Base-by-base conservation (phyloP, 2,797 vertebrate genomes). In the Urophycis tenuis region DNA sequence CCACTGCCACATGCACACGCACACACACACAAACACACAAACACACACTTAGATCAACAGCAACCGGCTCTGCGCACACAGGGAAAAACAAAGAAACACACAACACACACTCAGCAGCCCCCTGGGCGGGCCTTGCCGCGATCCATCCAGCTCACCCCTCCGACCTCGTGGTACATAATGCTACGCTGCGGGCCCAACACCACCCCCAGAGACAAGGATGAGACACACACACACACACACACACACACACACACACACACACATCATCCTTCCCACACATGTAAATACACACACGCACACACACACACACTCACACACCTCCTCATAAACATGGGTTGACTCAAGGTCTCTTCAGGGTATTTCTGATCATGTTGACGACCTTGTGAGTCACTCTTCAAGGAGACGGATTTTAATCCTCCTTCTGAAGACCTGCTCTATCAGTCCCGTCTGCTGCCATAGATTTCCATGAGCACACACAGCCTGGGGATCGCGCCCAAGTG, bases 141-240 rank as follows among this genome's bases (percentile, higher is more conserved):
- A 81, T 81, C 81, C 76, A 74, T 77, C 85, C 78, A 83, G 78
- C 73, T 72, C 53, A 84, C 69, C 75, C 72, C 84, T 81, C 76
- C 70, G 22, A 86, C 72, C 81, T 86, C 84, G 80, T 88, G 84
- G 78, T 74, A 85, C 80, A 88, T 87, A 83, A 85, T 83, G 79
- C 77, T 81, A 84, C 75, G 83, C 80, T 80, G 70, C 81, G 77
- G 75, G 74, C 79, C 79, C 73, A 64, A 83, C 80, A 81, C 45
- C 73, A 33, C 25, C 73, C 53, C 19, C 36, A 78, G 64, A 80
- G 67, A 81, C 70, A 74, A 36, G 33, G 64, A 84, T 81, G 80
- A 32, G 72, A 72, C 75, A 36, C 69, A 33, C 33, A 41, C 34
- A 36, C 31, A 74, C 81, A 76, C 64, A 72, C 75, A 75, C 72